These are phyloP conservation scores for Nycteola revayana DNA, from an alignment of 2,888 invertebrate species.

Conservation along the genomic window DNA sequence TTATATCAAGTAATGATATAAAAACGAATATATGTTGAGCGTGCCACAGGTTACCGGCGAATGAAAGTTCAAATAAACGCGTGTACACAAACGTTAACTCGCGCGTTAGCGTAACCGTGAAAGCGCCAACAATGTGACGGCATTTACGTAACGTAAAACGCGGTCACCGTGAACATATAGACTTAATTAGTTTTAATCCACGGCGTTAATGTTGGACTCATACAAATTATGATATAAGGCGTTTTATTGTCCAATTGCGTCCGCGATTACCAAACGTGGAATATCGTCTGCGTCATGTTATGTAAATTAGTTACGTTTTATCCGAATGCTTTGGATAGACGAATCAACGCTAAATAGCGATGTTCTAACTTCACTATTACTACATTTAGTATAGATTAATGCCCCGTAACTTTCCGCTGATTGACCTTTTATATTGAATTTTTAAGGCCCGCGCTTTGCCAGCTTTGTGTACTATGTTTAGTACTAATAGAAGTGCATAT, in stretches of 20 bases:
- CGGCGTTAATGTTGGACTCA: conserved; percentile 46
- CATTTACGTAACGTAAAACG: conserved; percentile 33
- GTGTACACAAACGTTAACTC: conserved; percentile 22
- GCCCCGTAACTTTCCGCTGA: conserved; percentile 33
- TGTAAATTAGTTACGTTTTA: conserved; percentile 18
- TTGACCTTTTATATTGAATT: conserved; percentile 21
- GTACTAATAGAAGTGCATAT: neutral
- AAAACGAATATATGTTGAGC: neutral
- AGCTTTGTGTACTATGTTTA: conserved; percentile 4
- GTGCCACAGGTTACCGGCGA: too few relatives aligned
- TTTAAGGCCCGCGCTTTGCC: conserved; percentile 4
- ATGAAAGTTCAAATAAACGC: conserved; percentile 30
- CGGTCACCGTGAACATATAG: conserved; percentile 41
- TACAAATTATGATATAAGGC: conserved; percentile 56
- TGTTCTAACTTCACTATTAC: conserved; percentile 28
- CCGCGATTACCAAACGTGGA: conserved; percentile 15
- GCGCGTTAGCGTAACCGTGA: conserved; percentile 26
- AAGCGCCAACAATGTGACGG: conserved; percentile 22
- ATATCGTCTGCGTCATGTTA: neutral
- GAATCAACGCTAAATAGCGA: conserved; percentile 25
- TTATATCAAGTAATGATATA: too few relatives aligned
- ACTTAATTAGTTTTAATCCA: conserved; percentile 47
- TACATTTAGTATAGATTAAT: conserved; percentile 28
- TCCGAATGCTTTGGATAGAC: conserved; percentile 37
- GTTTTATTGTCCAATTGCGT: conserved; percentile 42